Conservation (phyloP, 1,140 invertebrate genomes). For the Hycleus phaleratus region DNA sequence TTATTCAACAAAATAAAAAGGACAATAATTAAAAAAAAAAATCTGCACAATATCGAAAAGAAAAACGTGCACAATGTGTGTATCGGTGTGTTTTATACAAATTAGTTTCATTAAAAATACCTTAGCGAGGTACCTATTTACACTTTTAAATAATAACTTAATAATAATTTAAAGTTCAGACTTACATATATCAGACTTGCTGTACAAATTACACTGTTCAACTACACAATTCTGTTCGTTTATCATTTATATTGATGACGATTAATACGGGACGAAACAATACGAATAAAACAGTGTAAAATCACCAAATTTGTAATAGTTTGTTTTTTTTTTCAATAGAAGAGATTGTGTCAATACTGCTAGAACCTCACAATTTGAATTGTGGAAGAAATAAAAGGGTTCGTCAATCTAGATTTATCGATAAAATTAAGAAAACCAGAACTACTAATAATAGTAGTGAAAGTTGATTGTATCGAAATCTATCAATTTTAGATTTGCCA, state of each 20-base stretch:
- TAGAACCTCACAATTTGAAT: no score
- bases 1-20: conserved; percentile 26
- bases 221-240: conserved; percentile 13
- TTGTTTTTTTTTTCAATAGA: neutral
- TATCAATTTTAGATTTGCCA: no score
- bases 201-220: conserved; percentile 26
- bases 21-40: conserved; percentile 19
- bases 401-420: neutral
- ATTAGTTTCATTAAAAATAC: conserved; percentile 30
- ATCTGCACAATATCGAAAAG: conserved; percentile 19
- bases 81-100: conserved; percentile 17
- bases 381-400: conserved; percentile 12
- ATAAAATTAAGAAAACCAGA: neutral
- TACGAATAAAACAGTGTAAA: no score
- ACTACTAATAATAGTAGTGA: neutral
- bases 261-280: no score
- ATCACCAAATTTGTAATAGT: neutral
- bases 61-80: conserved; percentile 19
- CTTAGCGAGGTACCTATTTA: conserved; percentile 32
- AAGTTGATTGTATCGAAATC: neutral
- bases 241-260: no score
- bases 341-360: no score
- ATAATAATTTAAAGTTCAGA: conserved; percentile 34
- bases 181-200: conserved; percentile 39
- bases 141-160: conserved; percentile 31